Evolutionary conservation across 2,797 vertebrate genomes (phyloP), one percentile per base, ranked within the genome.

Genomic region (Malacoctenus gilli): DNA sequence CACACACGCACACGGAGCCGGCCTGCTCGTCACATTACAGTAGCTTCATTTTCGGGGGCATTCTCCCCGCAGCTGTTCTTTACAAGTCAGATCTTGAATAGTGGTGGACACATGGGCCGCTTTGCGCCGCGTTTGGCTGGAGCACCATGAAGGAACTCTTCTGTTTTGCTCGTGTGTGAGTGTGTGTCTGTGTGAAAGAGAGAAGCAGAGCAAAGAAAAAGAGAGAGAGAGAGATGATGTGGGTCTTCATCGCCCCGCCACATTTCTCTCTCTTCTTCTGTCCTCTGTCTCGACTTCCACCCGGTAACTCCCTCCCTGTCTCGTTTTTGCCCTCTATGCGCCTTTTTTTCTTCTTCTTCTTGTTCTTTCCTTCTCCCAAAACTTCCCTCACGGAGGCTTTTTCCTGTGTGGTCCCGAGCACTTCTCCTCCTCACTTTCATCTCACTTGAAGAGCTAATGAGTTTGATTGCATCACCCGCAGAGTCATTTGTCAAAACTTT

Each of bases 11-110:
- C 34, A 55, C 15, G 49, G 7, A 68, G 20, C 5, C 51, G 43
- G 46, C 51, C 34, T 42, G 23, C 49, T 30, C 58, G 62, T 64
- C 67, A 60, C 38, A 72, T 69, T 68, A 70, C 62, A 72, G 72
- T 63, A 72, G 68, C 77, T 83, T 71, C 66, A 49, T 80, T 71
- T 84, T 79, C 80, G 6, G 60, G n/a, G 76, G 49, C 43, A 68
- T 85, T 89, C 68, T 88, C 75, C 59, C 84, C 62, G 70, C 75
- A 86, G 82, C 81, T 87, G 86, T 84, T 92, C 89, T 72, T 87
- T 87, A 85, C 80, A 86, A 79, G 75, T 86, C 85, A 77, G 72
- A 81, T 72, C 76, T 76, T 86, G 84, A 86, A 88, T 76, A 63
- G 72, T 61, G 70, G 53, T 40, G 79, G 78, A 83, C 77, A 82